A percentile compares a stretch with the other conserved stretches of the same genome.
These are phyloP conservation scores for Acanthis flammea DNA, from an alignment of 2,797 vertebrate species.

Conservation along the genomic window DNA sequence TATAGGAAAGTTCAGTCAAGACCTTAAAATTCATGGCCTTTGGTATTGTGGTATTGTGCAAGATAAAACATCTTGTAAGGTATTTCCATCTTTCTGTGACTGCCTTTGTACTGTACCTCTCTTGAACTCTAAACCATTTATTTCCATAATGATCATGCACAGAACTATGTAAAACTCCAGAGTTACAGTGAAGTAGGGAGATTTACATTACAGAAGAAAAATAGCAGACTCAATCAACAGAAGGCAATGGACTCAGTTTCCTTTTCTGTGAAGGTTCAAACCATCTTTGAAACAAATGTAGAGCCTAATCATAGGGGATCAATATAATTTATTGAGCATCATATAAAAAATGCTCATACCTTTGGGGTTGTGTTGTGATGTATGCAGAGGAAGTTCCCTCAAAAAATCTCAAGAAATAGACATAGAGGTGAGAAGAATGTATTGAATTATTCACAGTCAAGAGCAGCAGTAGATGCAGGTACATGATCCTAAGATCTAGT, in stretches of 20 bases:
- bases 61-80: not conserved
- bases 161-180: not conserved
- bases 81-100: not conserved
- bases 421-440: not conserved
- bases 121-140: not conserved
- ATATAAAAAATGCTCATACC: not conserved
- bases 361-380: not conserved
- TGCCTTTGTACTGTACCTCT: not conserved
- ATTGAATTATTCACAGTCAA: not conserved
- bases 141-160: not conserved
- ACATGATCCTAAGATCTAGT: not conserved
- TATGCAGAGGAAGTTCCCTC: not conserved
- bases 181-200: not conserved
- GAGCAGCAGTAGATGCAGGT: not conserved
- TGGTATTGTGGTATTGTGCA: not conserved
- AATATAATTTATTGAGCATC: not conserved
- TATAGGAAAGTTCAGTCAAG: not conserved
- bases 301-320: not conserved
- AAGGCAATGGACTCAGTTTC: not conserved
- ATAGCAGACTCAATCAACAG: not conserved
- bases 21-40: not conserved
- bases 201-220: not conserved
- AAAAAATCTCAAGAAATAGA: not conserved
- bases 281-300: not conserved
- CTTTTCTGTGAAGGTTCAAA: not conserved